A percentile compares a stretch with the other conserved stretches of the same genome.
These are phyloP conservation scores for Hiodon alosoides DNA, from an alignment of 2,113 vertebrate genomes.

Conservation along the genomic window DNA sequence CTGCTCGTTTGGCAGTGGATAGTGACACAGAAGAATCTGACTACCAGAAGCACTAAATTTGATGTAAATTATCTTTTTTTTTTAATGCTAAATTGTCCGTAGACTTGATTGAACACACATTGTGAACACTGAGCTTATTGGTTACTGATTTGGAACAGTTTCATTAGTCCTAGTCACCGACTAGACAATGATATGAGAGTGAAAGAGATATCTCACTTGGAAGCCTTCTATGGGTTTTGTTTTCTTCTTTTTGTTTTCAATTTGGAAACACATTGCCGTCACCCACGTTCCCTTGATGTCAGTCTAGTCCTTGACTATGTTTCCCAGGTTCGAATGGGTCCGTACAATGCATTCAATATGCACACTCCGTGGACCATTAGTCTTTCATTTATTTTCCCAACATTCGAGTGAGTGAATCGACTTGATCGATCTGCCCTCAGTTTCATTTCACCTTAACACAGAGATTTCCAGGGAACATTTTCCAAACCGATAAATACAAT, in stretches of 20 bases:
- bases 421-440: conserved; percentile 31
- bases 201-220: not conserved
- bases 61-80: no score
- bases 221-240: not conserved
- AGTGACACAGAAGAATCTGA: no score
- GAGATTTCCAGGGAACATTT: conserved; percentile 10
- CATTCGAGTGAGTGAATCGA: conserved; percentile 13
- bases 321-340: not conserved
- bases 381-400: conserved; percentile 40
- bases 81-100: no score
- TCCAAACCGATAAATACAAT: no score
- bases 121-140: no score
- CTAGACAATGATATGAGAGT: not conserved
- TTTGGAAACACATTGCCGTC: conserved; percentile 1
- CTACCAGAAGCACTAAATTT: no score
- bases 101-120: no score
- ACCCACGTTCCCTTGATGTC: not conserved
- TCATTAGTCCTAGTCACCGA: not conserved
- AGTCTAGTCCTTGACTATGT: not conserved
- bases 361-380: conserved; percentile 29
- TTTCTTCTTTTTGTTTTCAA: not conserved
- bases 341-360: not conserved
- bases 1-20: no score
- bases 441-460: conserved; percentile 14
- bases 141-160: not conserved